Evolutionary conservation across 35 echinoderm and acorn worm species (phyloP), one percentile per base, ranked within the genome.

Genomic region (Nesometra sesokonis): DNA sequence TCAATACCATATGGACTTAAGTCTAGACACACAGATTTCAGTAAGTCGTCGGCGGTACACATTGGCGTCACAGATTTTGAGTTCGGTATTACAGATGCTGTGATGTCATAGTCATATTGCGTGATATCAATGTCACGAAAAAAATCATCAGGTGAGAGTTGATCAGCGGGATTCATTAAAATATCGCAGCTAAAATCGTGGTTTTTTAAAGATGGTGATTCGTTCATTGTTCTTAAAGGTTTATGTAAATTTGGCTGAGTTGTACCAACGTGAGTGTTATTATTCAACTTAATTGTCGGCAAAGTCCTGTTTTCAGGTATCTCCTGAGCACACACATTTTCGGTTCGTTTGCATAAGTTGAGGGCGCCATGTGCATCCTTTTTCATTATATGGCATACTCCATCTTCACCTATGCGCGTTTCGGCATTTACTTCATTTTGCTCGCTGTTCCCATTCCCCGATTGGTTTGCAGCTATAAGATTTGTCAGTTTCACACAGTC

Each of bases 121-220:
- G 83, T 82, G 35, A 93, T 85, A 43, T 93, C 92, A 57, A 93
- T 93, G 77, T 93, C 88, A 31, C 88, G 46, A 34, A 93, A 93
- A 35, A 86, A 47, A 36, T 93, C 92, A 33, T 93, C 92, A 32
- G 84, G 78, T 85, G 85, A 87, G 39, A 88, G 86, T 32, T 88
- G 77, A 77, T 85, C 85, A 77, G 88, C 91, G 23, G 91, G 47
- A 37, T 76, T 93, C 84, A 84, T 84, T 40, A 78, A 32, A 80
- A 32, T 87, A 32, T 81, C 76, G 57, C 34, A 29, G 86, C 33
- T 43, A 78, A 78, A 79, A 34, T 87, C 30, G 47, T 33, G 86
- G 37, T 36, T 34, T 39, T 80, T 77, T 33, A 87, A 32, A 34
- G 80, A 78, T 38, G 46, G 86, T 29, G 38, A 37, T 79, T 78